These are phyloP conservation scores for Ephestia elutella DNA, from an alignment of 1,140 invertebrate species.

Conservation along the genomic window DNA sequence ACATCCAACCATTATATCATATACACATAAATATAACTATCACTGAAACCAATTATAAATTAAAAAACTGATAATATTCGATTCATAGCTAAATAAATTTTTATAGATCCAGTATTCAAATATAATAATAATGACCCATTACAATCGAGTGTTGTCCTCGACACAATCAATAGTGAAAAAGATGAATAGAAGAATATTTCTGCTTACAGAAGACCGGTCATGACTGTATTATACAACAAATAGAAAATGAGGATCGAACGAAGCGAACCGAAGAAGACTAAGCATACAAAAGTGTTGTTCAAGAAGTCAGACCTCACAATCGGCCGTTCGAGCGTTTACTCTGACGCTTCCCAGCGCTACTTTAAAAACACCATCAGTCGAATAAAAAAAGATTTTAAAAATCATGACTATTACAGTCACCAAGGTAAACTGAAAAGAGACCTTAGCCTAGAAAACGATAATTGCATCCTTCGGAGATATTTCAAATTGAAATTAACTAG, in stretches of 20 bases:
- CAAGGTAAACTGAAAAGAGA: constrained; percentile 42
- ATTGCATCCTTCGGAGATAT: constrained; percentile 44
- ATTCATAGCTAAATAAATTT: too few relatives aligned
- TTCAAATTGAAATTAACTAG: constrained; percentile 28
- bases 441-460: constrained; percentile 50
- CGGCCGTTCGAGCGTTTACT: constrained; percentile 40
- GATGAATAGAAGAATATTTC: constrained; percentile 15
- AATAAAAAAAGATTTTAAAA: constrained; percentile 30
- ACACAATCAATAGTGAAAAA: constrained; percentile 4
- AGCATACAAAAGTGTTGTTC: constrained; percentile 32
- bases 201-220: constrained; percentile 14
- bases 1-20: too few relatives aligned
- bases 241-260: constrained; percentile 1
- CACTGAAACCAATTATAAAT: too few relatives aligned
- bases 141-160: too few relatives aligned
- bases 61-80: too few relatives aligned
- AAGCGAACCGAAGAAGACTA: constrained; percentile 9
- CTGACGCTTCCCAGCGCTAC: constrained; percentile 31
- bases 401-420: constrained; percentile 26
- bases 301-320: constrained; percentile 45
- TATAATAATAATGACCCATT: too few relatives aligned
- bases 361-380: constrained; percentile 34
- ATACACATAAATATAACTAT: too few relatives aligned
- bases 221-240: neutral
- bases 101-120: too few relatives aligned